Evolutionary conservation across 1,140 invertebrate species (phyloP).

Genomic region (Hyles vespertilio): DNA sequence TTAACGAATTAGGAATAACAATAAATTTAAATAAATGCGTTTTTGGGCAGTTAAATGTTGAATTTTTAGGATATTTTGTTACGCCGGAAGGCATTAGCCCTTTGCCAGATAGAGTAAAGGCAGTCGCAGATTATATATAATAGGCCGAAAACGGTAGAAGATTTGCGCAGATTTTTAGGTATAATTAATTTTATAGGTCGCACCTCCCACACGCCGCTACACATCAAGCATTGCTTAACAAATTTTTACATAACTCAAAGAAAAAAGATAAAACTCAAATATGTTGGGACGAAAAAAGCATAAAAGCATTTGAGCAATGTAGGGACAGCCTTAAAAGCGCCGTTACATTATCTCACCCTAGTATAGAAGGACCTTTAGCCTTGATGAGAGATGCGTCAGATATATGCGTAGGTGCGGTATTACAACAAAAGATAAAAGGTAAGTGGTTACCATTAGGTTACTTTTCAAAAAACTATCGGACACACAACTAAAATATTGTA

Average conservation of each 20-base stretch:
- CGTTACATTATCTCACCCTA: constrained; percentile 2
- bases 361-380: background rate
- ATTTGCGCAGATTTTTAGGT: constrained; percentile 18
- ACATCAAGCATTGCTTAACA: constrained; percentile 33
- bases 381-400: constrained; percentile 29
- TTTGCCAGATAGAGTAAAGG: constrained; percentile 23
- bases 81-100: constrained; percentile 3
- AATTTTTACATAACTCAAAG: constrained; percentile 25
- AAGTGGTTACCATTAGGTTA: constrained; percentile 11
- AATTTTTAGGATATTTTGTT: constrained; percentile 12
- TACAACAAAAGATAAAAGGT: constrained; percentile 8
- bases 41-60: constrained; percentile 1
- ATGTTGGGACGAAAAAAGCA: constrained; percentile 19
- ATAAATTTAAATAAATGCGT: constrained; percentile 6
- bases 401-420: constrained; percentile 6
- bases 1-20: constrained; percentile 8
- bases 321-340: constrained; percentile 23
- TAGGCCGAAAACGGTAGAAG: constrained; percentile 5
- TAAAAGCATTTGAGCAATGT: constrained; percentile 36
- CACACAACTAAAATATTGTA: constrained; percentile 5
- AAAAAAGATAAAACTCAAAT: constrained; percentile 41
- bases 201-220: constrained; percentile 28
- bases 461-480: constrained; percentile 8
- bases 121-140: constrained; percentile 11
- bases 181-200: constrained; percentile 19